Percentiles rank a stretch among this genome's conserved stretches.
Evolutionary conservation across 2,888 invertebrate species (phyloP).

Genomic region (Drosophila kambysellisi): DNA sequence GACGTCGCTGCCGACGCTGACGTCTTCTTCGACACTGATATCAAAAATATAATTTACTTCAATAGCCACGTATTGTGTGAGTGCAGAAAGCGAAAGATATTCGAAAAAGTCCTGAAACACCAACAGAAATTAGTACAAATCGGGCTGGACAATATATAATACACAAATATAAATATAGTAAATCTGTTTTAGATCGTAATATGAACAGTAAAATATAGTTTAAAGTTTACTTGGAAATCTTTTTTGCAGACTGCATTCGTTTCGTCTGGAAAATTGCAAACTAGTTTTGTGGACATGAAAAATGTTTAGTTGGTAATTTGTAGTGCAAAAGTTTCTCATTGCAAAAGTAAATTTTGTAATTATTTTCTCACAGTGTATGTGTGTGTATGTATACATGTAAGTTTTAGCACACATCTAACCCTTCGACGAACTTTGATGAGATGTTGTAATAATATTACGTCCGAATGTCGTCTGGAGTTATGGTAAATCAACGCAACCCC

Average conservation of each 20-base stretch:
- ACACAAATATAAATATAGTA: background rate
- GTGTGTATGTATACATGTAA: constrained; percentile 1
- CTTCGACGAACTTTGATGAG: constrained; percentile 70
- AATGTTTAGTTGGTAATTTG: background rate
- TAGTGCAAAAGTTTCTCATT: background rate
- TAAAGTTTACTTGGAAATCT: background rate
- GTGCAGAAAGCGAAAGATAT: background rate
- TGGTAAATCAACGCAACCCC: constrained; percentile 57
- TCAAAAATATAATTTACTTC: constrained; percentile 40
- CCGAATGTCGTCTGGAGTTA: constrained; percentile 72
- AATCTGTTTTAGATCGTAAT: background rate
- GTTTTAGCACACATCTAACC: constrained; percentile 43
- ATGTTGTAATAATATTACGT: constrained; percentile 77
- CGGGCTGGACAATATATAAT: background rate
- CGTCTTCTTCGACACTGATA: constrained; percentile 46
- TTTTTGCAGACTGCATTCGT: background rate
- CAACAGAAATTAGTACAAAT: background rate
- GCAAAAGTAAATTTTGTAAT: background rate
- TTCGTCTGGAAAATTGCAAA: background rate
- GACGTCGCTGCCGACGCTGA: constrained; percentile 44
- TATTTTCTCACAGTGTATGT: constrained; percentile 8
- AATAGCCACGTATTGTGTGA: constrained; percentile 1
- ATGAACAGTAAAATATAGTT: background rate
- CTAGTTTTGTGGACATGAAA: background rate
- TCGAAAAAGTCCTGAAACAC: background rate